Conservation (phyloP, 2,113 vertebrate genomes). For the Paralichthys olivaceus region DNA sequence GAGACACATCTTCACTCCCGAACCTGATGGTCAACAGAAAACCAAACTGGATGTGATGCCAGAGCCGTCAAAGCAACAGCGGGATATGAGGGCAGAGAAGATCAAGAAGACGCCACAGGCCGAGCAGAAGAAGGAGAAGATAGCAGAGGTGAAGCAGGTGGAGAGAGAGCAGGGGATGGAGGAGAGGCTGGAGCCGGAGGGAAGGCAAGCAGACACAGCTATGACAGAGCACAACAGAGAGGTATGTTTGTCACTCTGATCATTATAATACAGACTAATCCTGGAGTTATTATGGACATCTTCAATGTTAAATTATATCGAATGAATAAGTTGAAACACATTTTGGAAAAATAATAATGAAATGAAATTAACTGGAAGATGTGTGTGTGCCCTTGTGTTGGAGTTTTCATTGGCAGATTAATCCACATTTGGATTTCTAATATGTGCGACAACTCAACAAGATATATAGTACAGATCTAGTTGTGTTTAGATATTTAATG, state of each 20-base stretch:
- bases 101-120: slow-evolving; percentile 1
- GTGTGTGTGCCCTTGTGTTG: neutral
- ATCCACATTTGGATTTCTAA: too few species aligned
- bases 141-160: neutral
- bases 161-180: slow-evolving; percentile 46
- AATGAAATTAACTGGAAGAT: too few species aligned
- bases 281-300: neutral
- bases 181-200: slow-evolving; percentile 67
- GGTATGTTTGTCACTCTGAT: slow-evolving; percentile 29
- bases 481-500: too few species aligned
- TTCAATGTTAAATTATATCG: too few species aligned
- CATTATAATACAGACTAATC: neutral
- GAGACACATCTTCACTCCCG: slow-evolving; percentile 16
- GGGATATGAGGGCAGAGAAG: slow-evolving; percentile 19
- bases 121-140: neutral
- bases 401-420: too few species aligned
- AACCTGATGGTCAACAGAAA: slow-evolving; percentile 15
- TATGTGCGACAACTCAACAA: too few species aligned
- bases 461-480: too few species aligned
- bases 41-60: slow-evolving; percentile 14
- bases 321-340: neutral
- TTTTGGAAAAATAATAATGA: neutral
- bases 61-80: slow-evolving; percentile 18
- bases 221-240: slow-evolving; percentile 42
- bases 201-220: slow-evolving; percentile 50